These are phyloP conservation scores for Callipepla squamata DNA, from an alignment of 2,113 vertebrate species.

Conservation along the genomic window DNA sequence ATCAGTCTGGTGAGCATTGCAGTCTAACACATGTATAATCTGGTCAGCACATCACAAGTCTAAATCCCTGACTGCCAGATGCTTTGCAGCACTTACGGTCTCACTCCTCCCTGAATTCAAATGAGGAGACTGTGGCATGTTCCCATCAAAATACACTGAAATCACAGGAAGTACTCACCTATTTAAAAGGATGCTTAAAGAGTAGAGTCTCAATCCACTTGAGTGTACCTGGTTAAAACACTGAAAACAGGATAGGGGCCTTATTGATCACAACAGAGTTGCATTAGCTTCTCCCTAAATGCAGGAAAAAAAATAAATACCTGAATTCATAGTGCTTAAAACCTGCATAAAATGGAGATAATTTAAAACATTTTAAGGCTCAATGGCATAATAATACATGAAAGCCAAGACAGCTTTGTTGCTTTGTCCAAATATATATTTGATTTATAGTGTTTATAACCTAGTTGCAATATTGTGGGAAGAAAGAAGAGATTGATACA, in stretches of 20 bases:
- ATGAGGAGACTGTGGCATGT: not conserved
- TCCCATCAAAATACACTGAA: not conserved
- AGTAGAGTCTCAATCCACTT: not conserved
- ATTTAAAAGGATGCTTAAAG: not conserved
- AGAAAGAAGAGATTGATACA: not conserved
- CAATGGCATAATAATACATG: not conserved
- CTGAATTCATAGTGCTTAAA: not conserved
- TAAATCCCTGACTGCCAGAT: not conserved
- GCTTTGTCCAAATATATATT: not conserved
- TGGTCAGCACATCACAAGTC: not conserved
- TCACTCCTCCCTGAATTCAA: not conserved
- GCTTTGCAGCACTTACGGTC: not conserved
- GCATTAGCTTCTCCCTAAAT: not conserved
- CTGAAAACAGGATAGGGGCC: not conserved
- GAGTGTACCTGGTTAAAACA: not conserved
- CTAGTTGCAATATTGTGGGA: not conserved
- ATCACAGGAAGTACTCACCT: not conserved
- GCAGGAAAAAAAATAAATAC: not conserved
- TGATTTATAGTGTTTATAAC: not conserved
- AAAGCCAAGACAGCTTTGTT: not conserved
- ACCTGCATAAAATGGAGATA: not conserved
- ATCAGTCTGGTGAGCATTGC: not conserved
- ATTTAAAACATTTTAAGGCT: not conserved
- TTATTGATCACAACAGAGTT: not conserved
- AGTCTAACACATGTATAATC: not conserved